A percentile compares a stretch with the other conserved stretches of the same genome.
phyloP scores from a whole-genome alignment of 2,113 vertebrate species.

The Mormoops blainvillei region DNA sequence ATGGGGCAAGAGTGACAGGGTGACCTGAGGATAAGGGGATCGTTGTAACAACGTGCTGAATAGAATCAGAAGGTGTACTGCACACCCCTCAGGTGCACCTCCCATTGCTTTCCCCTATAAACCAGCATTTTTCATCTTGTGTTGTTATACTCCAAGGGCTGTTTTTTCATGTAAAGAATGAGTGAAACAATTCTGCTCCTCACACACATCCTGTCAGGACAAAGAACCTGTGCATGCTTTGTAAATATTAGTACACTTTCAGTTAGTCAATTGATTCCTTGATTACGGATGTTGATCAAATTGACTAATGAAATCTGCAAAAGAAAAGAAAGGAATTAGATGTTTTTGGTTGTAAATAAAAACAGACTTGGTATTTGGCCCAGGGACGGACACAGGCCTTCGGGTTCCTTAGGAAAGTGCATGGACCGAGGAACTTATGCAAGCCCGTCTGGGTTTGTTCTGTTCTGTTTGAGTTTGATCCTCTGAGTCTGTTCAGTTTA shows the following conservation, averaged over 20 bases:
- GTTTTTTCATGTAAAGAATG: not conserved
- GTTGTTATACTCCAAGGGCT: not conserved
- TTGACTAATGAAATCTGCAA: not conserved
- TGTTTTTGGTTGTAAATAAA: not conserved
- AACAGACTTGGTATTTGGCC: not conserved
- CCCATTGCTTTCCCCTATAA: not conserved
- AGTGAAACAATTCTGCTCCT: not conserved
- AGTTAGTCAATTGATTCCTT: not conserved
- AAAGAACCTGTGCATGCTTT: not conserved
- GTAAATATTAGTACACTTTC: not conserved
- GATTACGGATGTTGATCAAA: not conserved
- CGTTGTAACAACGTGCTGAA: not conserved
- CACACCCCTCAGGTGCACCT: not conserved
- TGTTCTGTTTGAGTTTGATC: not conserved
- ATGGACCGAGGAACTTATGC: no score
- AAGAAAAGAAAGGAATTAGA: not conserved
- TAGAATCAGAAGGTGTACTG: not conserved
- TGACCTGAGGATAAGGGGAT: accelerated
- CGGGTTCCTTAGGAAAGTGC: not conserved
- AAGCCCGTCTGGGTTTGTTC: not conserved
- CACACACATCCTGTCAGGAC: not conserved
- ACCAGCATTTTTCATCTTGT: not conserved
- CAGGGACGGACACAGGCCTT: not conserved
- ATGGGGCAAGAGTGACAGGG: not conserved
- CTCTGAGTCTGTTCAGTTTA: not conserved